A percentile compares a stretch with the other conserved stretches of the same genome.
These are phyloP conservation scores for Eleginops maclovinus DNA, from an alignment of 2,113 vertebrate species.

Conservation along the genomic window DNA sequence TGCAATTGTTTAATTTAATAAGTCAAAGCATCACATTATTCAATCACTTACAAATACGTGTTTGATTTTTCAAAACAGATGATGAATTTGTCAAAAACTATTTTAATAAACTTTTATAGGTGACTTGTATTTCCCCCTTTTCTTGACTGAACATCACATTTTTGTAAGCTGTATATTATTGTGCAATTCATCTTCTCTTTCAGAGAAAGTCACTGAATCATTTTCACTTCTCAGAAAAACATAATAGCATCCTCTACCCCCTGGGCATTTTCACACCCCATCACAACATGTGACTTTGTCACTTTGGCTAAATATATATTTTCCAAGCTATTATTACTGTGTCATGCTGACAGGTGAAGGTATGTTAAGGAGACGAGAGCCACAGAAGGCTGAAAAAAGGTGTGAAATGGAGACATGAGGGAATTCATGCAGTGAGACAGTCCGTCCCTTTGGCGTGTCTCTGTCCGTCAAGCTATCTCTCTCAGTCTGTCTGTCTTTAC, in stretches of 20 bases:
- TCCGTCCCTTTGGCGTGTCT: conserved; percentile 32
- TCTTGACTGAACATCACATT: conserved; percentile 2
- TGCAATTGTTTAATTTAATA: conserved; percentile 28
- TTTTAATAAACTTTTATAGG: background rate
- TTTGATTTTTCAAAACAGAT: background rate
- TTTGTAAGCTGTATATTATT: conserved; percentile 30
- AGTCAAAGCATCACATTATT: conserved; percentile 6
- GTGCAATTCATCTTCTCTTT: conserved; percentile 35
- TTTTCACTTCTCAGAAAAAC: conserved; percentile 59
- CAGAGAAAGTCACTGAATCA: conserved; percentile 44
- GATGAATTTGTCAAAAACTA: background rate
- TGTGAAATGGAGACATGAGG: conserved; percentile 61
- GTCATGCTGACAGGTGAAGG: conserved; percentile 73
- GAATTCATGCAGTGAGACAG: conserved; percentile 59
- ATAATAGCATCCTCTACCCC: conserved; percentile 42
- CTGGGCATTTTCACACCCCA: conserved; percentile 65
- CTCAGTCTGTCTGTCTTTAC: conserved; percentile 26
- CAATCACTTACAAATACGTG: background rate
- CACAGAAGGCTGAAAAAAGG: conserved; percentile 53
- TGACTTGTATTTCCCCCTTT: conserved; percentile 16
- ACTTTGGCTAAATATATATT: conserved; percentile 74
- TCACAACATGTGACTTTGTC: conserved; percentile 65
- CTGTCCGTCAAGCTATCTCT: conserved; percentile 31
- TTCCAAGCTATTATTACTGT: conserved; percentile 65
- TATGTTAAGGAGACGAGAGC: conserved; percentile 52